phyloP scores from a whole-genome alignment of 1,140 invertebrate species.

The Caligus rogercresseyi region DNA sequence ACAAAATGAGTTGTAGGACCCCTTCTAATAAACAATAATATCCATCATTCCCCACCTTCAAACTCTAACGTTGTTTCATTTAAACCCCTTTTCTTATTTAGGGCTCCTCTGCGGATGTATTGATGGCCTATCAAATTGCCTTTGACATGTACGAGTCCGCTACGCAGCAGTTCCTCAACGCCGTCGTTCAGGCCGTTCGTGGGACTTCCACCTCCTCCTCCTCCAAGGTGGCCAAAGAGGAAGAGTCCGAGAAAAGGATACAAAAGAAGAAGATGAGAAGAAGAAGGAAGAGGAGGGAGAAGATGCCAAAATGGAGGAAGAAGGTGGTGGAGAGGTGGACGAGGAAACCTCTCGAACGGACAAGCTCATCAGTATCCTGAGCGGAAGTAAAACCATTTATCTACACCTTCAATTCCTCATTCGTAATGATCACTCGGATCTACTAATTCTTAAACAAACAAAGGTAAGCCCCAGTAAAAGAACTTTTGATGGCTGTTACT shows the following conservation, averaged over 20 bases:
- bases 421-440: constrained; percentile 90
- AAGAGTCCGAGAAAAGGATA: constrained; percentile 21
- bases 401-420: constrained; percentile 95
- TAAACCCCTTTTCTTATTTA: constrained; percentile 8
- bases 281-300: constrained; percentile 23
- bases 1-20: no score
- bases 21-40: no score
- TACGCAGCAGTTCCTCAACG: constrained; percentile 85
- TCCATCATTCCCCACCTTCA: no score
- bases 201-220: constrained; percentile 58
- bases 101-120: constrained; percentile 32
- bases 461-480: no score
- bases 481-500: no score
- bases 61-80: no score
- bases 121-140: constrained; percentile 97
- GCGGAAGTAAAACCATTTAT: constrained; percentile 86
- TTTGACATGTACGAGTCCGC: constrained; percentile 98
- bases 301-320: constrained; percentile 21
- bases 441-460: constrained; percentile 91
- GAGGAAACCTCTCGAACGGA: constrained; percentile 42
- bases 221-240: constrained; percentile 20
- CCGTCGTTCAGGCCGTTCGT: constrained; percentile 63
- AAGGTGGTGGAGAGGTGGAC: constrained; percentile 21
- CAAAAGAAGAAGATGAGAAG: constrained; percentile 23
- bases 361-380: constrained; percentile 75